A percentile compares a stretch with the other conserved stretches of the same genome.
These are phyloP conservation scores for Nephotettix cincticeps DNA, from an alignment of 1,140 invertebrate species.

Conservation along the genomic window DNA sequence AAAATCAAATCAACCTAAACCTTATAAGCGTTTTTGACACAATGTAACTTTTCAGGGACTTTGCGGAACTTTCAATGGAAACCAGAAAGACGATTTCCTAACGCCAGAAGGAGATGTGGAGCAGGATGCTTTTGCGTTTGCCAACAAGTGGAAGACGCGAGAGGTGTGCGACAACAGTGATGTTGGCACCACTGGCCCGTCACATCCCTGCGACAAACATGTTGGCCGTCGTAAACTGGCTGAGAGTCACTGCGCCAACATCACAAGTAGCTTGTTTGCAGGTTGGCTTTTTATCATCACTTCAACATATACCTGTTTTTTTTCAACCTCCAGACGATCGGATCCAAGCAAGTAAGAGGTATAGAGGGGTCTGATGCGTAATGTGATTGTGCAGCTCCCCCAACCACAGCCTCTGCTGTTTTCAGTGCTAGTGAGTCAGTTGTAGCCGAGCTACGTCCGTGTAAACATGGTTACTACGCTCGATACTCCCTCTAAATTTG, in stretches of 20 bases:
- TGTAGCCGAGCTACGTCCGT: too few relatives aligned
- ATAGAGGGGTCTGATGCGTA: too few relatives aligned
- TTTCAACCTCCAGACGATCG: not conserved
- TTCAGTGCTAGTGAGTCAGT: too few relatives aligned
- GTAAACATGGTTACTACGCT: too few relatives aligned
- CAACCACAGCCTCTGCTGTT: too few relatives aligned
- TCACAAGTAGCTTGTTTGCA: constrained; percentile 68
- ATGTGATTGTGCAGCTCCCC: too few relatives aligned
- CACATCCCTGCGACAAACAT: constrained; percentile 70
- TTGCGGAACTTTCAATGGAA: constrained; percentile 85
- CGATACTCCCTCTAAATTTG: too few relatives aligned
- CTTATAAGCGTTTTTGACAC: too few relatives aligned
- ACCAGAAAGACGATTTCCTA: constrained; percentile 86
- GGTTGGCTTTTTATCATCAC: constrained; percentile 51
- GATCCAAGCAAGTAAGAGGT: too few relatives aligned
- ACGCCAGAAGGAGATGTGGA: constrained; percentile 84
- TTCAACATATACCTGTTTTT: too few relatives aligned
- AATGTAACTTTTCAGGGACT: constrained; percentile 69
- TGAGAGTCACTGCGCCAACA: constrained; percentile 66
- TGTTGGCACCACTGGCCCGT: constrained; percentile 47
- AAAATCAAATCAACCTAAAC: too few relatives aligned
- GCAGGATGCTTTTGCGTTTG: constrained; percentile 70
- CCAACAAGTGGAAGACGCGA: constrained; percentile 84
- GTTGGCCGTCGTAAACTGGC: constrained; percentile 66
- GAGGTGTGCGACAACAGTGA: constrained; percentile 65